Base-by-base conservation (phyloP, 2,888 invertebrate species). In the Meganola albula region DNA sequence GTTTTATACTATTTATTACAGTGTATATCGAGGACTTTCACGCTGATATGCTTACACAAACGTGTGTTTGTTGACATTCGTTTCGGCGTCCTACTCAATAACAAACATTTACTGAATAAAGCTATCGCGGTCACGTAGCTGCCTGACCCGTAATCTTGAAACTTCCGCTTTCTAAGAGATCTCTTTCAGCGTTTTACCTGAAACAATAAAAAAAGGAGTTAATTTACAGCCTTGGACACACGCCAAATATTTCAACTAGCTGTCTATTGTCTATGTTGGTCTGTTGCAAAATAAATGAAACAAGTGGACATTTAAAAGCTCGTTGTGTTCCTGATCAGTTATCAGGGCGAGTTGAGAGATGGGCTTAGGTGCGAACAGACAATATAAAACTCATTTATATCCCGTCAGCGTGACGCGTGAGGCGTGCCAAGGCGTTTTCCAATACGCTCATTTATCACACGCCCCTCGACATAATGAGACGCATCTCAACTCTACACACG, bases 361-460 rank as follows among this genome's bases (percentile, higher is more conserved):
- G 71, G 72, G 73, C 71, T 74, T 72, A 79, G 77, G 82, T 79
- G 78, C 63, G 72, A 74, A 78, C 75, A 76, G 78, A 82, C 76
- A 73, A 77, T 80, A 77, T 79, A 78, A 79, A 80, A 74, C 73
- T 75, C 78, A 83, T 84, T 83, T 83, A 83, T 82, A 76, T 73
- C 71, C 74, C 69, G 78, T 78, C 82, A 76, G 62, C 56, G 63
- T 74, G 79, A 77, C 77, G 71, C 66, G 70, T 64, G 68, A 70
- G 71, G 76, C 77, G 77, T 75, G 76, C 76, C 72, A 73, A 77
- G 75, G 71, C 77, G 72, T 74, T 77, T 80, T 75, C 82, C 82
- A 75, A 83, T 82, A 75, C 66, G 61, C 71, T 80, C 83, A 72
- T 84, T 79, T 78, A 83, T 84, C 83, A 83, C 73, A 73, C 68